Conservation (phyloP, 64 coral and sea anemone species). For the Acropora yongei region DNA sequence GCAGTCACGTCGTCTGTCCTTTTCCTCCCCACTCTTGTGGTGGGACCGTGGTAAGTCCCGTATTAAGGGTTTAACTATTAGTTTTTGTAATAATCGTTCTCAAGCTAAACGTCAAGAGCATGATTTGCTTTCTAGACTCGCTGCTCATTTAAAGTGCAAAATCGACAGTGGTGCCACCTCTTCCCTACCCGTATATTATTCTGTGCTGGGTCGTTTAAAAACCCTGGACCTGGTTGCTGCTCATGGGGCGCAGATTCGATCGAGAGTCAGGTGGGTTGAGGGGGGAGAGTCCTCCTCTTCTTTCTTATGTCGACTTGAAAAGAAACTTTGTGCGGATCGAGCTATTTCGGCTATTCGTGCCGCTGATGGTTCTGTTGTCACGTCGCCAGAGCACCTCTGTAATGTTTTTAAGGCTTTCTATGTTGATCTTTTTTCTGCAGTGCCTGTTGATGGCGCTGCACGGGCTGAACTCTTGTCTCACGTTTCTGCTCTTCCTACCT, state of each 20-base stretch:
- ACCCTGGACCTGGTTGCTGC: neutral
- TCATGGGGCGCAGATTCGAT: neutral
- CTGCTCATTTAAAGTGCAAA: neutral
- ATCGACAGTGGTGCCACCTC: neutral
- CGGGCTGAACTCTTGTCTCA: too few relatives aligned
- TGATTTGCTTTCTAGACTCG: too few relatives aligned
- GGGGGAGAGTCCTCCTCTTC: constrained; percentile 2
- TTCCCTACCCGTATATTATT: neutral
- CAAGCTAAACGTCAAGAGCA: neutral
- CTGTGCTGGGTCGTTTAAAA: neutral
- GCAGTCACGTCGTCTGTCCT: neutral
- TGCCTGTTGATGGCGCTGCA: neutral
- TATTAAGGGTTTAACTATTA: neutral
- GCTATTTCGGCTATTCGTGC: neutral
- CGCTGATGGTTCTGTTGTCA: neutral
- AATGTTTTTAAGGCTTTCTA: neutral
- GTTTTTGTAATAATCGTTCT: neutral
- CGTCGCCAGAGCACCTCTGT: neutral
- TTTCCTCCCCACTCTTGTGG: neutral
- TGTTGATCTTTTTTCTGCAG: neutral
- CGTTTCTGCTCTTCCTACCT: neutral
- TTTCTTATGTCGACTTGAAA: neutral
- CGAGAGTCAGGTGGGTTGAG: constrained; percentile 6
- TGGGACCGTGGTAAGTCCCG: neutral
- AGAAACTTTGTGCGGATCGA: neutral